Conservation (phyloP, 2,888 invertebrate genomes). For the Tuta absoluta region DNA sequence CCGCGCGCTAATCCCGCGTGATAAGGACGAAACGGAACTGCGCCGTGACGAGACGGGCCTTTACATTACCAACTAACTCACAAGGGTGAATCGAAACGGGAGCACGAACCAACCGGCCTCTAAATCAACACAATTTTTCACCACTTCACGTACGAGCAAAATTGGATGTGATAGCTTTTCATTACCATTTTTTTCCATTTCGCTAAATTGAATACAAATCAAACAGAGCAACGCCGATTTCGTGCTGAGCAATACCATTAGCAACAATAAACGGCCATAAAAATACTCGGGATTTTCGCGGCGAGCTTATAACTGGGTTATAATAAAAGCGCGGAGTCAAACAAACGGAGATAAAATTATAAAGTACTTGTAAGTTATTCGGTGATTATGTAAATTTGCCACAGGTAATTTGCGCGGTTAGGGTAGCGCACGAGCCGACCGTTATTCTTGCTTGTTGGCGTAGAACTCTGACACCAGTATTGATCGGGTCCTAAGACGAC, state of each 20-base stretch:
- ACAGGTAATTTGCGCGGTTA: conserved; percentile 23
- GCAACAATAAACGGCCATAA: conserved; percentile 26
- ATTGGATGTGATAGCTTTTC: conserved; percentile 19
- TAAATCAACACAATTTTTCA: not conserved
- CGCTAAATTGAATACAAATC: conserved; percentile 25
- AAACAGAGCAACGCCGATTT: conserved; percentile 21
- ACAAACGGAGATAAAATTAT: conserved; percentile 23
- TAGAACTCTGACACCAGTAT: too few relatives aligned
- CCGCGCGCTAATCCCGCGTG: conserved; percentile 10
- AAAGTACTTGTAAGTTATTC: conserved; percentile 29
- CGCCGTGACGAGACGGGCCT: too few relatives aligned
- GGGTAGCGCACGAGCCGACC: conserved; percentile 10
- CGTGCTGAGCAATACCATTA: conserved; percentile 25
- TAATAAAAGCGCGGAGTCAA: conserved; percentile 21
- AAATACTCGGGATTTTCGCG: conserved; percentile 12
- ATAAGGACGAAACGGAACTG: not conserved
- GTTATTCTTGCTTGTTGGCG: too few relatives aligned
- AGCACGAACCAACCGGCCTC: not conserved
- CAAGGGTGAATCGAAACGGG: not conserved
- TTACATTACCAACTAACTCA: not conserved
- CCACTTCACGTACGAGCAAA: not conserved
- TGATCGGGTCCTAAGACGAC: too few relatives aligned
- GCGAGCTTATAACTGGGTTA: conserved; percentile 15
- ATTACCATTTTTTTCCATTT: conserved; percentile 25
- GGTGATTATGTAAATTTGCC: conserved; percentile 31